phyloP scores from a whole-genome alignment of 2,797 vertebrate genomes.

The Menidia menidia region DNA sequence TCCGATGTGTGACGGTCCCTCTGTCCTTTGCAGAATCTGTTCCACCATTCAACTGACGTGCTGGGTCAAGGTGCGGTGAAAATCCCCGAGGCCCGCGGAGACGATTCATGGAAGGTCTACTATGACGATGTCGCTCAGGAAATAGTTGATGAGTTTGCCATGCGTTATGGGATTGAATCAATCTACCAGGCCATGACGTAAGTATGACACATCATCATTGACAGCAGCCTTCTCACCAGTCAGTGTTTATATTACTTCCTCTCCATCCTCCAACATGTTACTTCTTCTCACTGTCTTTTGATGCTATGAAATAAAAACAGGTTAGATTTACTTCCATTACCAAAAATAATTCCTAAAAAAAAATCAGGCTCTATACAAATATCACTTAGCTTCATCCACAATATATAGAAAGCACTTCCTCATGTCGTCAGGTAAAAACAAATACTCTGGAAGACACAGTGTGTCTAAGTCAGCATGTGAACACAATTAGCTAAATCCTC shows the following conservation, averaged over 20 bases:
- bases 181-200: conserved; percentile 99
- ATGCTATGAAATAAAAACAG: neutral
- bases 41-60: conserved; percentile 94
- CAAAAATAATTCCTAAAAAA: neutral
- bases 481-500: neutral
- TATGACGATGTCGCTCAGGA: conserved; percentile 97
- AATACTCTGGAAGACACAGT: conserved; percentile 9
- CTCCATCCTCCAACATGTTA: neutral
- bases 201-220: conserved; percentile 61
- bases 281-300: neutral
- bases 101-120: conserved; percentile 98
- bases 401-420: conserved; percentile 42
- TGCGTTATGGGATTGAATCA: conserved; percentile 98
- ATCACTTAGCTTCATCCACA: conserved; percentile 49
- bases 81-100: conserved; percentile 93
- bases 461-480: conserved; percentile 8
- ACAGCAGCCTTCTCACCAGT: neutral
- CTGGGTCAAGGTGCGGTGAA: conserved; percentile 90
- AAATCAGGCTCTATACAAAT: conserved; percentile 32
- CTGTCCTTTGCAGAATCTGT: conserved; percentile 88
- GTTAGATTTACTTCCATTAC: conserved; percentile 42
- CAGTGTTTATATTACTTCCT: conserved; percentile 16
- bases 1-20: neutral
- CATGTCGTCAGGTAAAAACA: conserved; percentile 35
- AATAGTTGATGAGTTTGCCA: conserved; percentile 97